These are phyloP conservation scores for Capra hircus DNA, from an alignment of 2,113 vertebrate genomes.

Conservation along the genomic window DNA sequence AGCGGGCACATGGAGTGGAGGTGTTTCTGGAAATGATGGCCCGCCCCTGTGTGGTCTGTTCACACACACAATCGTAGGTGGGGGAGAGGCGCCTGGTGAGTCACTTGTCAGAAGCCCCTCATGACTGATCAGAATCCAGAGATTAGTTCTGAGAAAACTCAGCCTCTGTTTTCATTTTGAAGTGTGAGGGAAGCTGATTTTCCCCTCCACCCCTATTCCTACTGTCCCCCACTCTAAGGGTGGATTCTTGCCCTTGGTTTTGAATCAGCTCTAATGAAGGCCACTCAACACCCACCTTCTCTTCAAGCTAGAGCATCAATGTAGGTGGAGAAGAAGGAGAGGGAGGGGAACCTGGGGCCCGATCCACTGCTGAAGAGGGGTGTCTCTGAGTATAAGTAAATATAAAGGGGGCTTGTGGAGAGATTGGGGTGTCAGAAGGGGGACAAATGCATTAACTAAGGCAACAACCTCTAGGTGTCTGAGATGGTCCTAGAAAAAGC, in stretches of 20 bases:
- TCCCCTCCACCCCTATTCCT: background rate
- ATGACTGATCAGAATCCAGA: background rate
- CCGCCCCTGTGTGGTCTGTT: background rate
- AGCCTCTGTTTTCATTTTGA: background rate
- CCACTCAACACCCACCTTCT: background rate
- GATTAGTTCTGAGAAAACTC: conserved; percentile 6
- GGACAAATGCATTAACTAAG: background rate
- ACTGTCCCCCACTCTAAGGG: background rate
- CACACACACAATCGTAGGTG: background rate
- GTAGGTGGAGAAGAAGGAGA: background rate
- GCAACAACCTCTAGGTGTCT: background rate
- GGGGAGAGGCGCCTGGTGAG: background rate
- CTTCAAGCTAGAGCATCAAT: fast-evolving
- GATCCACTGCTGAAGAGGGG: background rate
- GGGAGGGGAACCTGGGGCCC: background rate
- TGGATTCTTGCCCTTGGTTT: background rate
- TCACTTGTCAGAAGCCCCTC: conserved; percentile 34
- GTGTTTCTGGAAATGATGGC: background rate
- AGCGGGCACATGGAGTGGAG: fast-evolving
- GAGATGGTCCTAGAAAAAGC: background rate
- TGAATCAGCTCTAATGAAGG: background rate
- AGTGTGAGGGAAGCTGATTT: background rate
- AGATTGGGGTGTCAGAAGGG: background rate
- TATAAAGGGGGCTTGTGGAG: background rate
- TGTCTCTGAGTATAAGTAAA: background rate